Evolutionary conservation across 2,113 vertebrate genomes (phyloP), one percentile per base, ranked within the genome.

Genomic region (Procavia capensis): DNA sequence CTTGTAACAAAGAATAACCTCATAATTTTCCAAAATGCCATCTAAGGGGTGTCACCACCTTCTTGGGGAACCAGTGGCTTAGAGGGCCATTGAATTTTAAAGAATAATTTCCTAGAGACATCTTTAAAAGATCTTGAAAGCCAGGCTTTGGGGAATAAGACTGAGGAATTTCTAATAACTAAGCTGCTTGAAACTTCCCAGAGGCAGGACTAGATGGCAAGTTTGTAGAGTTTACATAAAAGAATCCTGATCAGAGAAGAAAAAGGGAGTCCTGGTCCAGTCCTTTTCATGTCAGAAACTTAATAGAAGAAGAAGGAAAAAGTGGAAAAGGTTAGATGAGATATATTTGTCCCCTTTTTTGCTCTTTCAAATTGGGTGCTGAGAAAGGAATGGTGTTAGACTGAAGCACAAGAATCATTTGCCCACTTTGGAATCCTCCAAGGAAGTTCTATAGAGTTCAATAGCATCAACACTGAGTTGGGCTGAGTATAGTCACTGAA

Each of bases 21-120:
- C 66, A 16, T n/a, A n/a, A 36, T 17, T 66, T 90, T 74, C 59
- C 59, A 43, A 39, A 92, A 64, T 88, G 11, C 13, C 45, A 39
- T 59, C 9, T 50, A 17, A 1, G 0, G 24, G 2, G 13, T 36
- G 22, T 0, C 34, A 9, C 6, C 34, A 29, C 20, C 36, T 47
- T 85, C 20, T n/a, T 59, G 29, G 45, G 74, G 16, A 90, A 79
- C 43, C 2, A 2, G 5, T 50, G 61, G 34, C 17, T 63, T 54
- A 54, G n/a, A 34, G 63, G 78, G 47, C 19, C 47, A 43, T 7
- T 75, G 59, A 80, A 78, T n/a, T 9, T 92, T 61, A 63, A 54
- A 57, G 64, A 6, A 85, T 66, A 93, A 63, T 92, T 96, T 80
- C 78, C 90, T 43, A 70, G 34, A 70, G 76, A 57, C 47, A 20